Percentiles rank a stretch among this genome's conserved stretches.
phyloP scores from a whole-genome alignment of 1,140 invertebrate species.

The Nymphalis io region DNA sequence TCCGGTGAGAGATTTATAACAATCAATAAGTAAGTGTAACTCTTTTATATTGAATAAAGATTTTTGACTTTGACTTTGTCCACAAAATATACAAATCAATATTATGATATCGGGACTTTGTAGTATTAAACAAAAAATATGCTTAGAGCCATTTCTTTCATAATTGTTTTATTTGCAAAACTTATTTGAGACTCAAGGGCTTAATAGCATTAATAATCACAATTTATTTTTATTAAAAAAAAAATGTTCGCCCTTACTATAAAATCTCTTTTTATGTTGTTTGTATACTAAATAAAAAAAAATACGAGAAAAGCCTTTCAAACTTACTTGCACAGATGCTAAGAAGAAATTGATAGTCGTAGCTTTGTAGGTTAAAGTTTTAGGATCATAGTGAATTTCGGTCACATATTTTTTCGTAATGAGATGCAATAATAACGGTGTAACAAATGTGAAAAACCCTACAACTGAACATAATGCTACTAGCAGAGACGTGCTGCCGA shows the following conservation, averaged over 20 bases:
- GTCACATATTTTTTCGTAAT: slow-evolving; percentile 93
- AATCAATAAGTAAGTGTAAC: too few relatives aligned
- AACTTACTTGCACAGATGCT: slow-evolving; percentile 82
- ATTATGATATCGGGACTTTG: too few relatives aligned
- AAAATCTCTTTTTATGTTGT: too few relatives aligned
- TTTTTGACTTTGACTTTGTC: too few relatives aligned
- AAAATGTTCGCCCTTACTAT: too few relatives aligned
- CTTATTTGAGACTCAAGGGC: background rate
- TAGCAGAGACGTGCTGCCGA: slow-evolving; percentile 81
- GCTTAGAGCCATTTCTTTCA: too few relatives aligned
- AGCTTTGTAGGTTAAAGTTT: slow-evolving; percentile 85
- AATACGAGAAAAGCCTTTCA: background rate
- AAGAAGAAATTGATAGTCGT: slow-evolving; percentile 86
- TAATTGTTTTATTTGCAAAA: too few relatives aligned
- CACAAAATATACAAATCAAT: too few relatives aligned
- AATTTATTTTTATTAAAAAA: background rate
- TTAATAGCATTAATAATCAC: background rate
- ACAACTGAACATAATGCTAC: slow-evolving; percentile 84
- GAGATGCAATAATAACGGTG: slow-evolving; percentile 90
- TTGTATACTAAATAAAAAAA: too few relatives aligned
- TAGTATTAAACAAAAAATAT: too few relatives aligned
- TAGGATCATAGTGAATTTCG: slow-evolving; percentile 86
- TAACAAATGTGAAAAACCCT: slow-evolving; percentile 90
- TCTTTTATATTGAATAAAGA: too few relatives aligned
- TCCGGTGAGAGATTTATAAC: too few relatives aligned